Conservation (phyloP, 1,140 invertebrate species). For the Lordiphosa mommai region DNA sequence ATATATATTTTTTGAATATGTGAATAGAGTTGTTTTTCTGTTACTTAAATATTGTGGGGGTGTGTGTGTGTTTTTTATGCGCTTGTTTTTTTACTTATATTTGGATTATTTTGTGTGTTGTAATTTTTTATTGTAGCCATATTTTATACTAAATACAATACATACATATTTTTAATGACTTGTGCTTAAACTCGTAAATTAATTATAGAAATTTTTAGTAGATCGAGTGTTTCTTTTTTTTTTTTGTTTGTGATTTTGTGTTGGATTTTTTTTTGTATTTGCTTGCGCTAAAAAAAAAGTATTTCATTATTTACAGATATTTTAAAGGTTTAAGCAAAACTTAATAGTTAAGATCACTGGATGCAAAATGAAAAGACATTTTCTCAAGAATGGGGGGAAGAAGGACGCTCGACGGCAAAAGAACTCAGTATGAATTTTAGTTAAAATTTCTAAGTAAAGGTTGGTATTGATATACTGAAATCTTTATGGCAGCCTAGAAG, state of each 20-base stretch:
- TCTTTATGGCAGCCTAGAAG: too few species aligned
- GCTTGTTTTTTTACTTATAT: conserved; percentile 19
- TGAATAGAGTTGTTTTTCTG: not conserved
- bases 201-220: conserved; percentile 30
- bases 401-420: not conserved
- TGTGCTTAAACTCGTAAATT: conserved; percentile 61
- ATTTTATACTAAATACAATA: conserved; percentile 57
- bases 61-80: conserved; percentile 10
- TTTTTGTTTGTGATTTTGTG: conserved; percentile 6
- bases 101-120: conserved; percentile 32
- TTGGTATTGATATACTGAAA: too few species aligned
- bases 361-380: conserved; percentile 47
- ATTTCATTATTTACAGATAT: conserved; percentile 55
- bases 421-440: too few species aligned
- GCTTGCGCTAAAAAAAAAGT: conserved; percentile 5
- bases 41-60: conserved; percentile 18
- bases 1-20: too few species aligned
- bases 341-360: conserved; percentile 72
- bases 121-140: conserved; percentile 26
- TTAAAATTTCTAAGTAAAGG: too few species aligned
- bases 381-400: not conserved
- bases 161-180: conserved; percentile 73
- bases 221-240: conserved; percentile 2
- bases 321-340: conserved; percentile 41
- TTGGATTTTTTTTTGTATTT: conserved; percentile 21